These are phyloP conservation scores for Aleiodes testaceus DNA, from an alignment of 2,888 invertebrate genomes.

Conservation along the genomic window DNA sequence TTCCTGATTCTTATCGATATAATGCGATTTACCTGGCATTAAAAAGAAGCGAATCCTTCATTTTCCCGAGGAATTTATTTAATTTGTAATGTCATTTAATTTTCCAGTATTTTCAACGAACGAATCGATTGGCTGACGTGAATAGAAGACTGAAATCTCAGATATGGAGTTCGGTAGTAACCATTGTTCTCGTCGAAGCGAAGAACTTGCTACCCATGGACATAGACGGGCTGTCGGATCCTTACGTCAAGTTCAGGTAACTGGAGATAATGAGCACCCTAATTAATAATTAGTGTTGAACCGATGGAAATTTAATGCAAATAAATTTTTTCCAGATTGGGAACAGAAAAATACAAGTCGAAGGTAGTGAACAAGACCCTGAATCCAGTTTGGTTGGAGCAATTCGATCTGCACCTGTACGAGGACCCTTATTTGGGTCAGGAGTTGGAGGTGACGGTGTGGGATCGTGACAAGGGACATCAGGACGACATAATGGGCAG, in stretches of 20 bases:
- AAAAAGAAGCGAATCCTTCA: too few relatives aligned
- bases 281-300: too few relatives aligned
- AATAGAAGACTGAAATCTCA: constrained; percentile 92
- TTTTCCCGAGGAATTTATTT: too few relatives aligned
- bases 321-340: constrained; percentile 85
- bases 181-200: constrained; percentile 96
- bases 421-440: constrained; percentile 89
- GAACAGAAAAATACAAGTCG: constrained; percentile 98
- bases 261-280: not conserved
- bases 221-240: constrained; percentile 90
- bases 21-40: too few relatives aligned
- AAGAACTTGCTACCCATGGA: constrained; percentile 92
- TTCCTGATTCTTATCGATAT: too few relatives aligned
- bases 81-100: not conserved
- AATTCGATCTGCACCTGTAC: constrained; percentile 96
- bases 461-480: constrained; percentile 89
- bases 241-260: constrained; percentile 95
- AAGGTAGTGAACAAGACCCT: constrained; percentile 90
- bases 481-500: constrained; percentile 91
- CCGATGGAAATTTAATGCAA: too few relatives aligned
- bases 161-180: constrained; percentile 98
- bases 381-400: constrained; percentile 95
- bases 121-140: constrained; percentile 84
- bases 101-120: constrained; percentile 85
- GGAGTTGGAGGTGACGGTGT: constrained; percentile 91